phyloP scores from a whole-genome alignment of 2,888 invertebrate species.

The Catocala fraxini region DNA sequence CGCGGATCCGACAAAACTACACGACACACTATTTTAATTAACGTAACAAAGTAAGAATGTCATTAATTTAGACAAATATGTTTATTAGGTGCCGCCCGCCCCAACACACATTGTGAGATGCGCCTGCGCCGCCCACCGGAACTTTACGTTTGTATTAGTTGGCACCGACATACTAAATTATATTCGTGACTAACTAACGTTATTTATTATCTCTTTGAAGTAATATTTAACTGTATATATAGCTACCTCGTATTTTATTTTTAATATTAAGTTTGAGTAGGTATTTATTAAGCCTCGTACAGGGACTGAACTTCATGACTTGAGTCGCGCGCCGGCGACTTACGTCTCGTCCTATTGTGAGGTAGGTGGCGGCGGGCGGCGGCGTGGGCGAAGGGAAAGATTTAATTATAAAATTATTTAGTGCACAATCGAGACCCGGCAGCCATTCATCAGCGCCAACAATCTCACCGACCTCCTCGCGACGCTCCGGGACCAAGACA shows the following conservation, averaged over 20 bases:
- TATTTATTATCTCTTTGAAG: constrained; percentile 25
- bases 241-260: neutral
- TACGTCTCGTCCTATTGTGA: constrained; percentile 58
- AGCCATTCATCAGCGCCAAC: neutral
- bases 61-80: constrained; percentile 10
- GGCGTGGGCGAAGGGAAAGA: constrained; percentile 46
- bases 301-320: constrained; percentile 15
- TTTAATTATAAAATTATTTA: constrained; percentile 73
- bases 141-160: constrained; percentile 18
- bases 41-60: neutral
- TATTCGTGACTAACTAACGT: constrained; percentile 20
- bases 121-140: constrained; percentile 13
- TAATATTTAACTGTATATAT: constrained; percentile 6
- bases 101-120: neutral
- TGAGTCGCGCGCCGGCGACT: constrained; percentile 41
- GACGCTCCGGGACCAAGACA: too few species aligned
- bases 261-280: too few species aligned
- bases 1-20: constrained; percentile 15
- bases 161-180: constrained; percentile 13
- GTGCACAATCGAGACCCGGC: constrained; percentile 19
- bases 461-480: too few species aligned
- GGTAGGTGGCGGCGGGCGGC: constrained; percentile 16
- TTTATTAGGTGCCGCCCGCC: constrained; percentile 10
- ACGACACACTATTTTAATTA: neutral
- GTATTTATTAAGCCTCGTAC: neutral